Evolutionary conservation across 2,113 vertebrate genomes (phyloP).

Genomic region (Taurulus bubalis): DNA sequence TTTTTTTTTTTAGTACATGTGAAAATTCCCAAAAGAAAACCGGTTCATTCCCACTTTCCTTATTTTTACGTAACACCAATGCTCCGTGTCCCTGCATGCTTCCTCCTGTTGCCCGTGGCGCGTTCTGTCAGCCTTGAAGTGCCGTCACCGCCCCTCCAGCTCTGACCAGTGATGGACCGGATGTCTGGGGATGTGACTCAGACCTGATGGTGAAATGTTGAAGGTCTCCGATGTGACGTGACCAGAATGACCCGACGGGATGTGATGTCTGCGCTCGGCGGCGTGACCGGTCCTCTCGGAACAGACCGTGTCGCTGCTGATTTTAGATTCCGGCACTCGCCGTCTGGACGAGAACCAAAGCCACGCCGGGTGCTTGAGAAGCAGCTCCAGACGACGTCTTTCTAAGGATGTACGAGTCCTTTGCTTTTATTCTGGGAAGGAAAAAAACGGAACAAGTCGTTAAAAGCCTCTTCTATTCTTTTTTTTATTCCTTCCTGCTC

Average conservation of each 20-base stretch:
- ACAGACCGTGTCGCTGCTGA: conserved; percentile 39
- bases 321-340: conserved; percentile 58
- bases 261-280: conserved; percentile 44
- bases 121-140: conserved; percentile 19
- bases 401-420: conserved; percentile 30
- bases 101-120: background rate
- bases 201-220: conserved; percentile 59
- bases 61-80: conserved; percentile 17
- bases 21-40: background rate
- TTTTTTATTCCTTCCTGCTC: conserved; percentile 24
- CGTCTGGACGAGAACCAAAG: conserved; percentile 58
- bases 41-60: background rate
- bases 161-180: conserved; percentile 40
- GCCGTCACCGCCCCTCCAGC: conserved; percentile 33
- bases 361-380: conserved; percentile 44
- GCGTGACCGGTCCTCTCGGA: conserved; percentile 50
- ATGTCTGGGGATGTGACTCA: conserved; percentile 61
- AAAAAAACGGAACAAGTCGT: conserved; percentile 4
- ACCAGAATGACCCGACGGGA: conserved; percentile 49
- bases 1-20: conserved; percentile 26
- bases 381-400: conserved; percentile 51
- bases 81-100: conserved; percentile 11
- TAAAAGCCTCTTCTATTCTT: conserved; percentile 18
- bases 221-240: conserved; percentile 59
- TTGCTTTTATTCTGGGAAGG: conserved; percentile 21